Conservation (phyloP, 2,113 vertebrate genomes). For the Podilymbus podiceps region DNA sequence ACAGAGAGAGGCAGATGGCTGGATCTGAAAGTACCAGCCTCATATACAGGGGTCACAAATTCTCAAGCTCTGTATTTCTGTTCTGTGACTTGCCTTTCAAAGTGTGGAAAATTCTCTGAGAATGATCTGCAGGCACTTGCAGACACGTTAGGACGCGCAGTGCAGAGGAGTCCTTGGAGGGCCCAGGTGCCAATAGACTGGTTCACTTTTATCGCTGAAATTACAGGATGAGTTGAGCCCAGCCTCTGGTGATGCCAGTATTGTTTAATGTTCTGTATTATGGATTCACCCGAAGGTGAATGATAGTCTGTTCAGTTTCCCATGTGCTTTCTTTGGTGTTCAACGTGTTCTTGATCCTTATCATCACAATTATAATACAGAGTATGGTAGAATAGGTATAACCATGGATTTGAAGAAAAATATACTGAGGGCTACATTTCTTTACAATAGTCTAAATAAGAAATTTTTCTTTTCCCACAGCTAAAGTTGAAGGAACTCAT, state of each 20-base stretch:
- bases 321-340: background rate
- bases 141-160: background rate
- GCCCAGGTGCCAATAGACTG: background rate
- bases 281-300: background rate
- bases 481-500: background rate
- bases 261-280: conserved; percentile 29
- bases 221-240: background rate
- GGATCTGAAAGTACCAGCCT: background rate
- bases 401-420: background rate
- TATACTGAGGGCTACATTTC: background rate
- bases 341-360: background rate
- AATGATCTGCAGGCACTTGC: background rate
- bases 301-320: background rate
- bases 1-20: background rate
- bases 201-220: background rate
- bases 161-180: background rate
- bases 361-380: background rate
- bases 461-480: background rate
- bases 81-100: background rate
- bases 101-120: background rate
- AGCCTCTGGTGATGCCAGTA: background rate
- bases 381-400: background rate
- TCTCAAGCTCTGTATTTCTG: background rate
- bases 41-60: background rate
- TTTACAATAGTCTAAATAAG: background rate